These are phyloP conservation scores for Propithecus coquereli DNA, from an alignment of 2,113 vertebrate species.

Conservation along the genomic window DNA sequence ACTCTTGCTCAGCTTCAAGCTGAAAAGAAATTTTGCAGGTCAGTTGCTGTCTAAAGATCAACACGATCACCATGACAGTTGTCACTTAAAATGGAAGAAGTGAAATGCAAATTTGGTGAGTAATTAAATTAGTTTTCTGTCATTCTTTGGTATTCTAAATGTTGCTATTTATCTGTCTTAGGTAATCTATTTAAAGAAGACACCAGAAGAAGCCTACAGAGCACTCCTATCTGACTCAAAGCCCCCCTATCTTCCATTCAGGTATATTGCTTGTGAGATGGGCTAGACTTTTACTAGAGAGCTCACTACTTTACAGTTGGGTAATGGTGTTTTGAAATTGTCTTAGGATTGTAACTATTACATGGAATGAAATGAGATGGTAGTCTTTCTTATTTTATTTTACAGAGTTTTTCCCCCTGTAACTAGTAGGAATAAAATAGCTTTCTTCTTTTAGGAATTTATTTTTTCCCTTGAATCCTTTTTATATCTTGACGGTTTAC, in stretches of 20 bases:
- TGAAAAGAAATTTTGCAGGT: background rate
- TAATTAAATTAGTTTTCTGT: background rate
- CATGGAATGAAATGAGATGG: background rate
- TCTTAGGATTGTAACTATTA: background rate
- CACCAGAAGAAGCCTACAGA: constrained; percentile 95
- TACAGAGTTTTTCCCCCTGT: background rate
- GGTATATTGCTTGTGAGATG: constrained; percentile 81
- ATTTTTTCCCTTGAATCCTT: background rate
- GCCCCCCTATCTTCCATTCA: constrained; percentile 95
- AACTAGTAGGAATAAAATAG: background rate
- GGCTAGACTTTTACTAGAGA: background rate
- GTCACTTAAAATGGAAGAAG: background rate
- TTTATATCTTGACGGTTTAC: background rate
- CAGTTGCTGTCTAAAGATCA: background rate
- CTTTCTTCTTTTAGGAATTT: background rate
- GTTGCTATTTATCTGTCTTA: constrained; percentile 72
- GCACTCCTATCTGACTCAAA: constrained; percentile 91
- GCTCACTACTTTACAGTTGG: background rate
- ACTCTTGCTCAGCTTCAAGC: background rate
- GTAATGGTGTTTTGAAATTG: background rate
- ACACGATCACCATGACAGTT: background rate
- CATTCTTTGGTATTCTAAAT: constrained; percentile 53
- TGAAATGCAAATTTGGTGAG: background rate
- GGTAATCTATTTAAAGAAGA: constrained; percentile 98
- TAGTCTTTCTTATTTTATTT: background rate